Conservation (phyloP, 2,113 vertebrate species). For the Oxyura jamaicensis region DNA sequence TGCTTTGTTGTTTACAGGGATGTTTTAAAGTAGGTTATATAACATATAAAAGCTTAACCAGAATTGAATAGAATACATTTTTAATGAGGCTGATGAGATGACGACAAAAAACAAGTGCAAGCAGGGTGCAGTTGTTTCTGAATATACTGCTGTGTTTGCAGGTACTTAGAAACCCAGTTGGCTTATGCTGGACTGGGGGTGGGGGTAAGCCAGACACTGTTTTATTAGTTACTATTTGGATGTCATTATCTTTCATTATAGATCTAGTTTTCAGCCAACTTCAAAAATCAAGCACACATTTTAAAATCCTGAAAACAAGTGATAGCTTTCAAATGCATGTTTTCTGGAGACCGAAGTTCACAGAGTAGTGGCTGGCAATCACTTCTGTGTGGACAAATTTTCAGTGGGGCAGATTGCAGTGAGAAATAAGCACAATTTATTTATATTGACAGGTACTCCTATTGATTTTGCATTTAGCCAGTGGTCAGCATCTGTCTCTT, state of each 20-base stretch:
- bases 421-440: background rate
- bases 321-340: fast-evolving
- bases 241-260: background rate
- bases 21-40: constrained; percentile 23
- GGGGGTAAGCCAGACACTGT: background rate
- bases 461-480: background rate
- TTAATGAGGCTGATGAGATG: constrained; percentile 26
- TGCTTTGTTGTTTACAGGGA: constrained; percentile 31
- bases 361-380: background rate
- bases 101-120: background rate
- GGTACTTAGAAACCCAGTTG: background rate
- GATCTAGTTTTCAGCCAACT: background rate
- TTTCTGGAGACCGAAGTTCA: background rate
- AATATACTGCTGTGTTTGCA: background rate
- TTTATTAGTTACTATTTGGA: background rate
- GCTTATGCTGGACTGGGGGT: background rate
- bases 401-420: background rate
- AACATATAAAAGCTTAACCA: constrained; percentile 11
- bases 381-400: background rate
- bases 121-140: background rate
- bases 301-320: background rate
- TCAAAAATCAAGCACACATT: background rate
- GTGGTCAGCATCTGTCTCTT: background rate
- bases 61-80: constrained; percentile 19
- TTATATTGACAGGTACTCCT: background rate